A percentile compares a stretch with the other conserved stretches of the same genome.
Evolutionary conservation across 1,140 invertebrate species (phyloP).

Genomic region (Zophobas atratus): DNA sequence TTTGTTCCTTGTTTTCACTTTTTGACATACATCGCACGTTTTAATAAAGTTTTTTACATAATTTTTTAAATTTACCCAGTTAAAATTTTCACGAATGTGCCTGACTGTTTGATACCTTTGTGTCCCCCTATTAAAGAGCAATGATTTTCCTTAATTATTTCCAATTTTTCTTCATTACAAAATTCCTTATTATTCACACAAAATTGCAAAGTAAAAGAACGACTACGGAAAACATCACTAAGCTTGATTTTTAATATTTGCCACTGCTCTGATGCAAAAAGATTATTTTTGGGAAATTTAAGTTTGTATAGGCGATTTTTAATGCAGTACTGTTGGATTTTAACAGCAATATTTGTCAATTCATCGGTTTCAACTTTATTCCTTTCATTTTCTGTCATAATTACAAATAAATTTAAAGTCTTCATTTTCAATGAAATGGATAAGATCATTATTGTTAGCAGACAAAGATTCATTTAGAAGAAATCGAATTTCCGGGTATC

Average conservation of each 20-base stretch:
- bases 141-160: conserved; percentile 63
- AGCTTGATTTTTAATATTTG: neutral
- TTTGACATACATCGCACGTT: conserved; percentile 63
- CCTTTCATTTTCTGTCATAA: neutral
- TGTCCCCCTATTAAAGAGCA: conserved; percentile 64
- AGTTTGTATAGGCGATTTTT: conserved; percentile 1
- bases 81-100: conserved; percentile 63
- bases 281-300: neutral
- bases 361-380: neutral
- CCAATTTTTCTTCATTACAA: conserved; percentile 38
- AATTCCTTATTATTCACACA: conserved; percentile 50
- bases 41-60: conserved; percentile 64
- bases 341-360: neutral
- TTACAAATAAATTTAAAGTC: conserved; percentile 1
- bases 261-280: neutral
- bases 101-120: conserved; percentile 63
- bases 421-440: neutral
- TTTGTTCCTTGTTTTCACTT: conserved; percentile 63
- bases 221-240: neutral
- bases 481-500: neutral
- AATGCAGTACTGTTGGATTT: neutral
- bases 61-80: conserved; percentile 65
- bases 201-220: conserved; percentile 1
- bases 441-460: neutral
- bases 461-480: neutral